Percentiles rank a stretch among this genome's conserved stretches.
Evolutionary conservation across 53 echinoderm and acorn worm species (phyloP).

Genomic region (Echinarachnius parma): DNA sequence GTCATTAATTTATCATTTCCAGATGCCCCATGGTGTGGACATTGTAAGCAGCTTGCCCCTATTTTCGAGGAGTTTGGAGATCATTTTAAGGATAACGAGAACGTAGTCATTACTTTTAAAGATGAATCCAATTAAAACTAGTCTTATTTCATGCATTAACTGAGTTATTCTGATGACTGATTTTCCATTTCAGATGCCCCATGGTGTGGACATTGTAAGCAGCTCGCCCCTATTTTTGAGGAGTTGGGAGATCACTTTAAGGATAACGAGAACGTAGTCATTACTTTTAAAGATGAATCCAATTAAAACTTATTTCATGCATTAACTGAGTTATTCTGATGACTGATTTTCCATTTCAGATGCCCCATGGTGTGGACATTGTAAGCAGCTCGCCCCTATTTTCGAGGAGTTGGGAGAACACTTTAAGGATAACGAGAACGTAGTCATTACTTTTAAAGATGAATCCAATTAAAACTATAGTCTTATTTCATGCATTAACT

Average conservation of each 20-base stretch:
- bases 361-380: constrained; percentile 99
- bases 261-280: constrained; percentile 69
- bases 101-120: constrained; percentile 93
- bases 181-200: constrained; percentile 81
- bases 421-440: constrained; percentile 62
- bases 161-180: neutral
- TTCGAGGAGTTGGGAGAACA: constrained; percentile 80
- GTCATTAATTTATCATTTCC: neutral
- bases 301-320: neutral
- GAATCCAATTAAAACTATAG: constrained; percentile 89
- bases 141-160: constrained; percentile 7
- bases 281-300: too few relatives aligned
- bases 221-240: constrained; percentile 88
- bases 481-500: constrained; percentile 1
- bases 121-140: constrained; percentile 89
- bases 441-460: constrained; percentile 97
- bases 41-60: constrained; percentile 93
- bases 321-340: neutral
- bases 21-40: constrained; percentile 99
- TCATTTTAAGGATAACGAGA: constrained; percentile 62
- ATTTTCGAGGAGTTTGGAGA: constrained; percentile 85
- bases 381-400: constrained; percentile 92
- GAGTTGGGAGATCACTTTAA: constrained; percentile 76
- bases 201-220: constrained; percentile 99
- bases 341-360: constrained; percentile 50